Evolutionary conservation across 2,797 vertebrate genomes (phyloP).

Genomic region (Brotogeris chrysoptera): DNA sequence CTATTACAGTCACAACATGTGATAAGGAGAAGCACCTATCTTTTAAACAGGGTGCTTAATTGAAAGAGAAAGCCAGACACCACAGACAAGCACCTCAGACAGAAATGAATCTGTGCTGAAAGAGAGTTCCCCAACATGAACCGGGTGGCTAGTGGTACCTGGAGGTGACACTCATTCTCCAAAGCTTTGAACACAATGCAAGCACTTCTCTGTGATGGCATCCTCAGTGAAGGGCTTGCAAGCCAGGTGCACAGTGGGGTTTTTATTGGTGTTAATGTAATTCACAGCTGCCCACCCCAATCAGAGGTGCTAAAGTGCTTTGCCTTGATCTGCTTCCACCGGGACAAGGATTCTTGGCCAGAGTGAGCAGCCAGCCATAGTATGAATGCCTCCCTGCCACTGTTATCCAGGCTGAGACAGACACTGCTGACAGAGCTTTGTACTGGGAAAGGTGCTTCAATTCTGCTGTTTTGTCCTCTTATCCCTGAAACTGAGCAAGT

Average conservation of each 20-base stretch:
- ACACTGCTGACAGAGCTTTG: not conserved
- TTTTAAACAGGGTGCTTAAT: not conserved
- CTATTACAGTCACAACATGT: not conserved
- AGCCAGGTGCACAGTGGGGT: accelerated
- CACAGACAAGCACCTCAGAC: not conserved
- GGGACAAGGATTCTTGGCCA: accelerated
- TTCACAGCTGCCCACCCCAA: not conserved
- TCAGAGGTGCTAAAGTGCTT: not conserved
- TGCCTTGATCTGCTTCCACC: not conserved
- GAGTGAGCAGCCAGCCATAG: not conserved
- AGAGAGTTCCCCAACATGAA: not conserved
- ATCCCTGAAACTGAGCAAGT: not conserved
- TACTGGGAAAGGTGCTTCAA: not conserved
- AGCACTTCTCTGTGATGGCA: accelerated
- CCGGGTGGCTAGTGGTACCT: accelerated
- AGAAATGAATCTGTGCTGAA: not conserved
- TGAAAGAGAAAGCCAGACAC: not conserved
- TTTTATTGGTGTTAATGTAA: no score
- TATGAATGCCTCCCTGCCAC: not conserved
- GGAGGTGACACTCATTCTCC: not conserved
- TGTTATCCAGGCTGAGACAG: not conserved
- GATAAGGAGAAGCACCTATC: not conserved
- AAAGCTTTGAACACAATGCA: accelerated
- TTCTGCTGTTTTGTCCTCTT: not conserved
- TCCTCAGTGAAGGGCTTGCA: not conserved